These are phyloP conservation scores for Alloplasta piceator DNA, from an alignment of 2,888 invertebrate genomes.

Conservation along the genomic window DNA sequence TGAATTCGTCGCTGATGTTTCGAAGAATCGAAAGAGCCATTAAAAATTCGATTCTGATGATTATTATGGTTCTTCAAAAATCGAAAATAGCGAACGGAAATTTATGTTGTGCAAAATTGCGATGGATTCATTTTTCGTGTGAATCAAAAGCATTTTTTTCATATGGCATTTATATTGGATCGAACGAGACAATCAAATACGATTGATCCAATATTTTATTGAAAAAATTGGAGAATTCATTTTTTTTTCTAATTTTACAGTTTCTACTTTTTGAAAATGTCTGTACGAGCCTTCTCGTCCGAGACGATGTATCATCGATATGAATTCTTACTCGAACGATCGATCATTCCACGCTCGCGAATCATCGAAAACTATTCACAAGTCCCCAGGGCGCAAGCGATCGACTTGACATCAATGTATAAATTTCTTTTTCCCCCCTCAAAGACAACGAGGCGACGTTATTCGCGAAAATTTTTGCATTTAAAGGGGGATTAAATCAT, in stretches of 20 bases:
- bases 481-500: no score
- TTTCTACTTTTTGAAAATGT: not conserved
- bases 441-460: slow-evolving; percentile 12
- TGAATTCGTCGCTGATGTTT: no score
- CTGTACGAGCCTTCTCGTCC: slow-evolving; percentile 42
- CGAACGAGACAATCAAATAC: not conserved
- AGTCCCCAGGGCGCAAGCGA: not conserved
- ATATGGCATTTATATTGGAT: no score
- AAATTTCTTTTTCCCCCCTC: not conserved
- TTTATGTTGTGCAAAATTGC: no score
- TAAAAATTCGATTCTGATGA: no score
- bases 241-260: not conserved
- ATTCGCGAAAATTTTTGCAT: not conserved
- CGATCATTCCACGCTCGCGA: slow-evolving; percentile 35
- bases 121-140: no score
- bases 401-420: not conserved
- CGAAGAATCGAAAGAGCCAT: no score
- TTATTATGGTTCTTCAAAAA: no score
- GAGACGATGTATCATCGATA: slow-evolving; percentile 12
- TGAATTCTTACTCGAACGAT: slow-evolving; percentile 29
- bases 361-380: slow-evolving; percentile 50
- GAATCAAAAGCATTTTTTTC: no score
- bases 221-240: not conserved
- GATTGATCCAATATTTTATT: no score
- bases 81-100: no score